A percentile compares a stretch with the other conserved stretches of the same genome.
Conservation (phyloP, 2,888 invertebrate genomes). For the Strigamia transsilvanica region DNA sequence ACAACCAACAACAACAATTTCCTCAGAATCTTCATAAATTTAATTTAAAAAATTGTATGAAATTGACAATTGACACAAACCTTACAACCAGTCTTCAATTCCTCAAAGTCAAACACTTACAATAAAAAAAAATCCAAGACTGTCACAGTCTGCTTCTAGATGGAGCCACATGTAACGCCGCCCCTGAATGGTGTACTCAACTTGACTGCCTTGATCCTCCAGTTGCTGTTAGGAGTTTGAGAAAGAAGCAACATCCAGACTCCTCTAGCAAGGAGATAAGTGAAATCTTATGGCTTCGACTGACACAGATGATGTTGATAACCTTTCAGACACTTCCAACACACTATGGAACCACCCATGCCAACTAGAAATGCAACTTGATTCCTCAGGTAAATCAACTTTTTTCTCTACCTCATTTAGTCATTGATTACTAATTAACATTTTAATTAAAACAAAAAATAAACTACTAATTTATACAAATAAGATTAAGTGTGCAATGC, state of each 20-base stretch:
- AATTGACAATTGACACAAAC: too few species aligned
- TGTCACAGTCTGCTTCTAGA: not conserved
- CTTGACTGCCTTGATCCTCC: not conserved
- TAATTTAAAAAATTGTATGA: too few species aligned
- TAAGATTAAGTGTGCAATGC: not conserved
- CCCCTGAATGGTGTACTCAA: not conserved
- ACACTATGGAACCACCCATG: not conserved
- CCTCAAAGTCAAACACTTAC: too few species aligned
- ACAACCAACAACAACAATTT: too few species aligned
- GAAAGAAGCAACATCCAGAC: not conserved
- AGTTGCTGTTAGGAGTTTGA: conserved; percentile 13
- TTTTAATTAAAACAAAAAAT: not conserved
- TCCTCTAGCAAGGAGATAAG: not conserved
- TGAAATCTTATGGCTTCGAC: not conserved
- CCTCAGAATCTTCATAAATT: too few species aligned
- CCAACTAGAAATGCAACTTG: not conserved
- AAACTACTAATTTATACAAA: not conserved
- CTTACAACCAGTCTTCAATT: too few species aligned
- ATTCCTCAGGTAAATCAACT: conserved; percentile 4
- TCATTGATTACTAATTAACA: not conserved
- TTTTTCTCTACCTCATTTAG: not conserved
- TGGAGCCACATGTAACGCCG: conserved; percentile 6
- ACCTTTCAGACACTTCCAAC: not conserved
- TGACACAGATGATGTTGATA: not conserved
- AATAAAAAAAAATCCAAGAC: too few species aligned